Evolutionary conservation across 2,888 invertebrate genomes (phyloP).

Genomic region (Alitta virens): DNA sequence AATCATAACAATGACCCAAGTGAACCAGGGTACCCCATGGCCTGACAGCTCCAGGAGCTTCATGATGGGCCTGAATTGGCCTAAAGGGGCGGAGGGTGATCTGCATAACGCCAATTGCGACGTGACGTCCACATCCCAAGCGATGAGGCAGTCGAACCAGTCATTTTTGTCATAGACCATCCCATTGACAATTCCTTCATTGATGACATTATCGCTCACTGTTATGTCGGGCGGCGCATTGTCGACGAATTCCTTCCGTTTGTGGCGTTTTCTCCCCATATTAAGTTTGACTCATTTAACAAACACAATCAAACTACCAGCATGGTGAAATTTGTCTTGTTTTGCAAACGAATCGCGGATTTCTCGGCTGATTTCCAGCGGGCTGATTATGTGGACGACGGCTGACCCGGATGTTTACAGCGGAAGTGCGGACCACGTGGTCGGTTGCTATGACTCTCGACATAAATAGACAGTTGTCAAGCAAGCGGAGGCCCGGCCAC

Average conservation of each 20-base stretch:
- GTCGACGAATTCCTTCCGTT: background rate
- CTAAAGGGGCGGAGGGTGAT: conserved; percentile 33
- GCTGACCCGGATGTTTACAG: conserved; percentile 11
- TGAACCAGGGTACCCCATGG: conserved; percentile 85
- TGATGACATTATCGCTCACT: conserved; percentile 9
- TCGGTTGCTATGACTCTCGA: conserved; percentile 1
- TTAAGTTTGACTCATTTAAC: no score
- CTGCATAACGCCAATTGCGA: conserved; percentile 35
- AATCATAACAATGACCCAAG: conserved; percentile 66
- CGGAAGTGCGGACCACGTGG: conserved; percentile 12
- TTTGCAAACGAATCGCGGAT: no score
- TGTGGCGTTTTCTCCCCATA: background rate
- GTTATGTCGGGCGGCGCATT: background rate
- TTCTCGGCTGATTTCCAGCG: no score
- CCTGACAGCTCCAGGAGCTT: conserved; percentile 71
- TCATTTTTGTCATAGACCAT: background rate
- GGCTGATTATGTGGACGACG: no score
- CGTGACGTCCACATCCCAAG: conserved; percentile 18
- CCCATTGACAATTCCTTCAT: background rate
- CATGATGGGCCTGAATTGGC: conserved; percentile 56
- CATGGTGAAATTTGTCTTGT: no score
- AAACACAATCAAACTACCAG: no score
- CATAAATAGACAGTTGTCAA: background rate
- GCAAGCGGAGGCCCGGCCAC: no score
- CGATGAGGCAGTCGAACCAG: conserved; percentile 9